phyloP scores from a whole-genome alignment of 2,888 invertebrate species.

The Eumerus sabulonum region DNA sequence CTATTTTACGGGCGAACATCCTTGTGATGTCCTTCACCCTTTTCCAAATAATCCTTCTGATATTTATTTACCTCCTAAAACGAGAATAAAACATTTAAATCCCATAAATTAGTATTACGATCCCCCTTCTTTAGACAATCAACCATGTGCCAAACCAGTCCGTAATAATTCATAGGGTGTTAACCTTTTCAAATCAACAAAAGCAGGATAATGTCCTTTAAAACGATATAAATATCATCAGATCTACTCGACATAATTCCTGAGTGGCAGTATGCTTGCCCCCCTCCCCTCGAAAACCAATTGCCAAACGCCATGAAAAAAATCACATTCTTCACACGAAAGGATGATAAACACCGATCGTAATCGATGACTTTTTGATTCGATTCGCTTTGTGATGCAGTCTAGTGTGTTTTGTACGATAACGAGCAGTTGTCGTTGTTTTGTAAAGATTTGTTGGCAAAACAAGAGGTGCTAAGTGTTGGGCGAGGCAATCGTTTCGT shows the following conservation, averaged over 20 bases:
- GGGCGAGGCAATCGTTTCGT: conserved; percentile 57
- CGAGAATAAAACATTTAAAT: no score
- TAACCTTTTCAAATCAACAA: conserved; percentile 60
- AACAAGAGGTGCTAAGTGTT: conserved; percentile 67
- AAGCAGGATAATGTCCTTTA: conserved; percentile 37
- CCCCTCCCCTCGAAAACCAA: not conserved
- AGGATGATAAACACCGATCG: conserved; percentile 57
- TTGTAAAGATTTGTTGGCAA: conserved; percentile 65
- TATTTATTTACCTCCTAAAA: no score
- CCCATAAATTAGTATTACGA: no score
- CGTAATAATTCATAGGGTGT: conserved; percentile 63
- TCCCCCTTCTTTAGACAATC: no score
- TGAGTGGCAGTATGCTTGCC: conserved; percentile 16
- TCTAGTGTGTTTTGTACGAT: conserved; percentile 41
- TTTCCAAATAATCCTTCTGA: no score
- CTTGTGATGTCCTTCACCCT: no score
- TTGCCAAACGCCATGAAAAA: not conserved
- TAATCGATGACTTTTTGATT: conserved; percentile 62
- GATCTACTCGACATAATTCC: conserved; percentile 27
- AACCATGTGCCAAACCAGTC: conserved; percentile 24
- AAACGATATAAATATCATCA: conserved; percentile 47
- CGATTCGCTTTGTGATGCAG: conserved; percentile 53
- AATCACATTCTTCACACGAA: not conserved
- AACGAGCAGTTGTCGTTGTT: conserved; percentile 54
- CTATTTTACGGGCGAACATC: no score